These are phyloP conservation scores for Syrista parreyssii DNA, from an alignment of 2,888 invertebrate species.

Conservation along the genomic window DNA sequence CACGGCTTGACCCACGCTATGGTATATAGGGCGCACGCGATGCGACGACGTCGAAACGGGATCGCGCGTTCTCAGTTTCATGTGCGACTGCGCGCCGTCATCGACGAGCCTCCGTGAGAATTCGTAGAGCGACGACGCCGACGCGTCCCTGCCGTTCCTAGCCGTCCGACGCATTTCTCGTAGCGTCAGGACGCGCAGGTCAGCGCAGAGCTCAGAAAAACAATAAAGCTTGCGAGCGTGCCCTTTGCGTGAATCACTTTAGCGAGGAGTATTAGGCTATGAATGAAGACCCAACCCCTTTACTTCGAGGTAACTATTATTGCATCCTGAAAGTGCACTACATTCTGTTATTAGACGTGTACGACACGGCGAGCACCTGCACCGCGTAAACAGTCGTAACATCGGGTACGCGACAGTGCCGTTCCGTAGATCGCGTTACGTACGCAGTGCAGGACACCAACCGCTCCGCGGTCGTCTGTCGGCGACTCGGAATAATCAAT, in stretches of 20 bases:
- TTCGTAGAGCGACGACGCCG: background rate
- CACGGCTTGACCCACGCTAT: too few relatives aligned
- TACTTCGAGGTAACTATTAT: conserved; percentile 79
- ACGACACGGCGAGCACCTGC: background rate
- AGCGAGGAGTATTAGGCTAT: conserved; percentile 68
- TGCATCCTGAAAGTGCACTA: conserved; percentile 18
- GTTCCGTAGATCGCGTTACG: background rate
- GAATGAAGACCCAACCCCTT: conserved; percentile 91
- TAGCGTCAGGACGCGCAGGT: background rate
- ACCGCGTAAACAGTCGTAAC: too few relatives aligned
- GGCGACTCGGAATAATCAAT: background rate
- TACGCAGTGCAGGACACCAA: background rate
- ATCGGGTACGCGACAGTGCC: too few relatives aligned
- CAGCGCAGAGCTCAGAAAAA: background rate
- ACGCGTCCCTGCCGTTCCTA: background rate
- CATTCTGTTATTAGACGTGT: background rate
- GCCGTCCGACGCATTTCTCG: background rate
- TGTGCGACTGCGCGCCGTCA: background rate
- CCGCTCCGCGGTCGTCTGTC: too few relatives aligned
- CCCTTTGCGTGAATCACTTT: background rate
- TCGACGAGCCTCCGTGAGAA: background rate
- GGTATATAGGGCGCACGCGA: too few relatives aligned
- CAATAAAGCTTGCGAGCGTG: background rate
- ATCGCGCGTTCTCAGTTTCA: background rate
- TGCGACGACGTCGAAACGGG: background rate